Conservation (phyloP, 2,888 invertebrate species). For the Gibbula magus region DNA sequence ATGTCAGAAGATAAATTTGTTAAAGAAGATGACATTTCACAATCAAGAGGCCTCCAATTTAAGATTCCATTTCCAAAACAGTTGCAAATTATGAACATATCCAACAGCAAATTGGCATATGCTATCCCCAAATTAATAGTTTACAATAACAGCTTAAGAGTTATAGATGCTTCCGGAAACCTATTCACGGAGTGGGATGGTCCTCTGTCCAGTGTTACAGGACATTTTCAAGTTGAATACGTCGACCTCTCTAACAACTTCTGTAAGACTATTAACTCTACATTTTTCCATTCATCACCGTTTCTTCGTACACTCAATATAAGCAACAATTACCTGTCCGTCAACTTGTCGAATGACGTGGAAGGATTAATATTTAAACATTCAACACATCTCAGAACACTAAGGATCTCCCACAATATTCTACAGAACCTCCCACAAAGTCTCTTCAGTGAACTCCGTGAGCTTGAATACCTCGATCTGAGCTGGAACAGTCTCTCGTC, state of each 20-base stretch:
- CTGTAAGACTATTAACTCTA: neutral
- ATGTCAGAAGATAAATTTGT: too few species aligned
- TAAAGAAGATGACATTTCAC: too few species aligned
- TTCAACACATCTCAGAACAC: neutral
- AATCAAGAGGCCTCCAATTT: too few species aligned
- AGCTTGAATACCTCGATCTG: slow-evolving; percentile 28
- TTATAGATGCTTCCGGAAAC: slow-evolving; percentile 28
- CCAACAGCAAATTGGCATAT: neutral
- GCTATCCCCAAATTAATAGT: neutral
- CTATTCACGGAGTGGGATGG: slow-evolving; percentile 31
- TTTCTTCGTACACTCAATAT: slow-evolving; percentile 26
- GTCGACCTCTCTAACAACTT: slow-evolving; percentile 34
- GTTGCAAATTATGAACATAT: neutral
- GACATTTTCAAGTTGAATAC: slow-evolving; percentile 4
- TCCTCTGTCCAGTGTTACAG: neutral
- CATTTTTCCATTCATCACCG: slow-evolving; percentile 2
- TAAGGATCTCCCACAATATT: slow-evolving; percentile 31
- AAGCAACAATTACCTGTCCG: slow-evolving; percentile 30
- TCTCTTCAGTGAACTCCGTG: slow-evolving; percentile 23
- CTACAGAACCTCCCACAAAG: slow-evolving; percentile 25
- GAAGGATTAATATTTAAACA: slow-evolving; percentile 31
- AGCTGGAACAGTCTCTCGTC: slow-evolving; percentile 30
- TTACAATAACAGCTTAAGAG: slow-evolving; percentile 20
- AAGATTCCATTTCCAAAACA: neutral
- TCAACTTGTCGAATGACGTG: neutral